Base-by-base conservation (phyloP, 2,888 invertebrate genomes). In the Apotomis turbidana region DNA sequence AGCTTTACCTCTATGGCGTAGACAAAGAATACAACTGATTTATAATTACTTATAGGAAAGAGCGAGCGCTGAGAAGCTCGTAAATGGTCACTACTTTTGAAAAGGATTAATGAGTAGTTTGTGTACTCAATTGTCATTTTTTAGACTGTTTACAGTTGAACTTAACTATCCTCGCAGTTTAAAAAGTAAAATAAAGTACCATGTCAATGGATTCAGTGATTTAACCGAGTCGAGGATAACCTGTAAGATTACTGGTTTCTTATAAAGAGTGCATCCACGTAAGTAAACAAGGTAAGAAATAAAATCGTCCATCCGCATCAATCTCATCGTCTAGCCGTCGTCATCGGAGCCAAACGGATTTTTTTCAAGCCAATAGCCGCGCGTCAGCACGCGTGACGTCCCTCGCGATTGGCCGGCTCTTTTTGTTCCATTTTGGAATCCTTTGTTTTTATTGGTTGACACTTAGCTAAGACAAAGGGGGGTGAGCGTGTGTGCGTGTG, bases 371-470 rank as follows among this genome's bases (percentile, higher is more conserved):
- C 93, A 93, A 93, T 93, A 87, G 93, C 91, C 83, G 90, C 85
- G 89, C 92, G 89, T 91, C 91, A 88, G 84, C 90, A 91, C 90
- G 93, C 92, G 89, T 92, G 88, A 92, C 90, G 89, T 85, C 89
- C 86, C 78, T 82, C 85, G 87, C 90, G 87, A 93, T 93, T 93
- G 93, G 93, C 88, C 88, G 80, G 81, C 88, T 88, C 91, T 93
- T 93, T 93, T 93, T 93, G 93, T 93, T 91, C 90, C 89, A 91
- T 92, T 92, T 93, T 91, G 86, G 87, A 90, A 90, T 92, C 93
- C 93, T 93, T 93, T 93, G 93, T 93, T 93, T 93, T 93, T 93
- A 93, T 93, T 93, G 93, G 93, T 93, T 93, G 93, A 93, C 93
- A 93, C 93, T 93, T 93, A 91, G 90, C 90, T 93, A 93, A 93